phyloP scores from a whole-genome alignment of 1,140 invertebrate species.

The Holcopasites calliopsidis region DNA sequence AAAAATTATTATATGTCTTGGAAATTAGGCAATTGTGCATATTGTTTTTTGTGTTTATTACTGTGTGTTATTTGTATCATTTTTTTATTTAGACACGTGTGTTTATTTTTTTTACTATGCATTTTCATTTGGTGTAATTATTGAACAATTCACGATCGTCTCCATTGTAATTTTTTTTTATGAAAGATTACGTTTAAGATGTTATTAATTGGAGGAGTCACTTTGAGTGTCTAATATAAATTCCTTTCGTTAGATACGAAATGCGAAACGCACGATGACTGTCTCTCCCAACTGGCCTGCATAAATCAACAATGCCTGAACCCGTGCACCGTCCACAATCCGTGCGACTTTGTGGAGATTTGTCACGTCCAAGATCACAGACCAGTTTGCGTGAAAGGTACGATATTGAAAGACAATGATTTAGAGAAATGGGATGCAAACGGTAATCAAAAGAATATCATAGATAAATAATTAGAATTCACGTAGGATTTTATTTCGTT shows the following conservation, averaged over 20 bases:
- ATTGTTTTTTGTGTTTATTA: constrained; percentile 42
- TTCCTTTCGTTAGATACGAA: constrained; percentile 82
- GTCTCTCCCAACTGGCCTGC: constrained; percentile 87
- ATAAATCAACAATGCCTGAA: constrained; percentile 88
- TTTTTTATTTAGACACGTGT: constrained; percentile 36
- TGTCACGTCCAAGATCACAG: constrained; percentile 89
- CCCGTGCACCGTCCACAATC: constrained; percentile 85
- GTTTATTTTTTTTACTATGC: constrained; percentile 16
- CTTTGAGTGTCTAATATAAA: constrained; percentile 41
- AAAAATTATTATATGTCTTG: constrained; percentile 51
- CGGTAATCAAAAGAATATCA: no score
- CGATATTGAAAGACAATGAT: constrained; percentile 25
- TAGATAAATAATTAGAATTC: no score
- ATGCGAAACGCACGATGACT: constrained; percentile 86
- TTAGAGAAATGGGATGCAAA: neutral
- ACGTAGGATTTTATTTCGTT: no score
- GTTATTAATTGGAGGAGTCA: neutral
- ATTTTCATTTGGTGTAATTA: neutral
- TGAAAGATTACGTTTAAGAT: neutral
- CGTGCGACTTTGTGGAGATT: constrained; percentile 84
- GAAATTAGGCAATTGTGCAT: constrained; percentile 31
- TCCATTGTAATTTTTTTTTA: neutral
- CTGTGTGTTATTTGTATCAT: constrained; percentile 35
- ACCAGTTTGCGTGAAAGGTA: constrained; percentile 89
- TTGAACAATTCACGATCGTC: neutral